Evolutionary conservation across 64 coral and sea anemone species (phyloP), one percentile per base, ranked within the genome.

Genomic region (Actinia tenebrosa): DNA sequence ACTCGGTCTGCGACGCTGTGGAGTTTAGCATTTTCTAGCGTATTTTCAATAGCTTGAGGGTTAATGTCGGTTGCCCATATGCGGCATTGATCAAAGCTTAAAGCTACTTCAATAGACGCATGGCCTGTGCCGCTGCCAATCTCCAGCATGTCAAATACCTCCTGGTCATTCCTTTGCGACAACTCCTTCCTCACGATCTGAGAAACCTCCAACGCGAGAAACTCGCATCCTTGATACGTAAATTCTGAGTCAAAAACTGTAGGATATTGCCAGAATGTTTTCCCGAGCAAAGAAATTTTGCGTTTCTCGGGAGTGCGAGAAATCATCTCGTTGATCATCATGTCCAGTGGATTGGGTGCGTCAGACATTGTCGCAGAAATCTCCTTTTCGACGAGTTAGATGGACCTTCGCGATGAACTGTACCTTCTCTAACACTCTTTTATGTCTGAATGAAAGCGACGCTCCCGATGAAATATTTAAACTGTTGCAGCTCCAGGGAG

Each of bases 31-130:
- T 89, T 89, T 16, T 84, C 88, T 22, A 22, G 4, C 14, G 88
- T 84, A 46, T 89, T 89, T 72, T 84, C 44, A 7, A 89, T 59
- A 60, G 88, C 88, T 10, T 26, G n/a, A 30, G 37, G 23, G 46
- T 89, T 89, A 11, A 89, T 77, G 45, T 89, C 88, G 1, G 88
- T 84, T 16, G 88, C 46, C 88, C 80, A 84, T 53, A 89, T 45
- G 23, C 50, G 44, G 46, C 79, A 89, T 2, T 55, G 44, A 23
- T 84, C 45, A 54, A 63, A 43, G 56, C 3, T n/a, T 17, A 83
- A 43, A 22, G 88, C 88, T 10, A 53, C 9, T 30, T 44, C n/a
- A 26, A 89, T 71, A 8, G 80, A 56, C 7, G 80, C 63, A 23
- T 71, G 61, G 6, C 88, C 88, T 0, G 79, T 83, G 16, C 88